phyloP scores from a whole-genome alignment of 1,140 invertebrate species.

The Atta texana region DNA sequence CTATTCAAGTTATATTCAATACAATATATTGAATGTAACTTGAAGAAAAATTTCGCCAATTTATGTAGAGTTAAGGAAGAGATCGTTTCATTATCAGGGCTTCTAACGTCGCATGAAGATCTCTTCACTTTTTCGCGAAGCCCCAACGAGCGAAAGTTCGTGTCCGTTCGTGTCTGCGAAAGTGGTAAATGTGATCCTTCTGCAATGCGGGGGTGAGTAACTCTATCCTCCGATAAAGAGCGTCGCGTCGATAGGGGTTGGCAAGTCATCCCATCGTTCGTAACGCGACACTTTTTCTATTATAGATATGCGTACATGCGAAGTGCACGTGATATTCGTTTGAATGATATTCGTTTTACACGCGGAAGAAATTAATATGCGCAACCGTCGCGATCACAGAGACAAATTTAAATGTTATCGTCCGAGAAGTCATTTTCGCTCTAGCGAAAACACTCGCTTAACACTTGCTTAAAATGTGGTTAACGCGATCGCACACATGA shows the following conservation, averaged over 20 bases:
- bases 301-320: slow-evolving; percentile 20
- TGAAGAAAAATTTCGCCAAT: neutral
- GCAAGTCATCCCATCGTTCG: slow-evolving; percentile 26
- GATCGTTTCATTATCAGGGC: slow-evolving; percentile 9
- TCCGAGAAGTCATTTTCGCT: slow-evolving; percentile 41
- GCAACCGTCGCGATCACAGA: neutral
- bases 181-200: slow-evolving; percentile 40
- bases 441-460: neutral
- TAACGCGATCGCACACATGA: neutral
- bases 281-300: slow-evolving; percentile 65
- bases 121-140: slow-evolving; percentile 61
- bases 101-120: slow-evolving; percentile 64
- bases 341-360: slow-evolving; percentile 63
- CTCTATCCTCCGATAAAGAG: slow-evolving; percentile 19
- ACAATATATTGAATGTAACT: too few species aligned
- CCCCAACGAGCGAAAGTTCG: slow-evolving; percentile 59
- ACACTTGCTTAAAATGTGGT: neutral
- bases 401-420: slow-evolving; percentile 8
- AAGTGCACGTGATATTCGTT: neutral
- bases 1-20: too few species aligned
- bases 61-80: neutral
- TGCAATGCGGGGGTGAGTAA: slow-evolving; percentile 60
- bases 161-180: slow-evolving; percentile 1
- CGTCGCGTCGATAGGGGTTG: slow-evolving; percentile 16
- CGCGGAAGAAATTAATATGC: slow-evolving; percentile 15